Evolutionary conservation across 1,140 invertebrate species (phyloP), one percentile per base, ranked within the genome.

Genomic region (Calliphora vicina): DNA sequence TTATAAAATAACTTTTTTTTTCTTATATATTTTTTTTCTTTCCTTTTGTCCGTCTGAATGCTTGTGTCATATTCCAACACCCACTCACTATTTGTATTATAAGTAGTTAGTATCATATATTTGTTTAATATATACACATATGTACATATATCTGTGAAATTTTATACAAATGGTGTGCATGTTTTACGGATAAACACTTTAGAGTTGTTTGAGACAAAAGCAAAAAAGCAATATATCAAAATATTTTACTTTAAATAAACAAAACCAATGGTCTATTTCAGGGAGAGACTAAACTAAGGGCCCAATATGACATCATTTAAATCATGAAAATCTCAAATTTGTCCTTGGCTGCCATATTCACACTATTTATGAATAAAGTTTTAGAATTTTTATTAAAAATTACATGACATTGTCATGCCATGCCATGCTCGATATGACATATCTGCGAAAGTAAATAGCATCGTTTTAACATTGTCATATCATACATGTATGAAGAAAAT

Each of bases 151-250:
- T 78, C 12, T 76, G 73, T 35, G 5, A 8, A 74, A 35, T 6
- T 35, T 29, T 74, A 50, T 50, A n/a, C 1, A 50, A 17, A 50
- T 50, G 45, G 61, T 23, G 74, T 78, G 74, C 74, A 78, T 78
- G 42, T 45, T 78, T 78, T 78, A 78, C 27, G 35, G 35, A 78
- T 78, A 78, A 78, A 78, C 13, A 78, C 74, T 78, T 67, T 9
- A 17, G 4, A 23, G 61, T 9, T 23, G 35, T 67, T 23, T 67
- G 61, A 57, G 50, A 57, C 13, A n/a, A 57, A 15, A 23, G n/a
- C 9, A 23, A 57, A 57, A 57, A 35, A 35, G 35, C 4, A 35
- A 12, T 67, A 15, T 57, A n/a, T 23, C 61, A 67, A 23, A 67
- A 67, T 23, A 67, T 23, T 61, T 1, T n/a, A n/a, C 12, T 67